Base-by-base conservation (phyloP, 1,140 invertebrate genomes). In the Danaus melanippus region DNA sequence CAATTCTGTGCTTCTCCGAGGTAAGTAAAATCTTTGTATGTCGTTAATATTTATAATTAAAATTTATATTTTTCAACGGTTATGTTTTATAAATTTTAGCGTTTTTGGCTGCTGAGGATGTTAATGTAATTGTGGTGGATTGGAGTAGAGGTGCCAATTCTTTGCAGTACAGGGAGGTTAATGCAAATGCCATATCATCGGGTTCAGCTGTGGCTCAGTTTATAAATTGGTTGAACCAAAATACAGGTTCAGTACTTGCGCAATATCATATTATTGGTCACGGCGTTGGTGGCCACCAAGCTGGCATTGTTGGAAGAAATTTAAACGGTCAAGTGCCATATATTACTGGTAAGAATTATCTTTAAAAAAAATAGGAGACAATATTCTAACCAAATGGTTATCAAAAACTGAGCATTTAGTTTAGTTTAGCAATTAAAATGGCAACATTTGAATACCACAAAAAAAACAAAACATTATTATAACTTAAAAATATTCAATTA, bases 271-370 rank as follows among this genome's bases (percentile, higher is more conserved):
- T 96, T 10, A 89, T 96, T 50, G 95, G 95, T 0, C 94, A 95
- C 72, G 95, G 94, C 58, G 82, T 96, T 17, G 95, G 95, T 0
- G 93, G 93, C 0, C 94, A 96, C 62, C 90, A 95, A 21, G 92
- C 92, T 0, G 94, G 94, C 7, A 91, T 92, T 45, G 89, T 91
- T 0, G 94, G 93, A 2, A 88, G 89, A 51, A 63, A 64, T 74
- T 15, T 89, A 8, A 70, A 75, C 0, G 76, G 86, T 48, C 48
- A 50, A 11, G 55, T 79, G 2, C 42, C 64, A 44, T 79, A 79
- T 49, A 60, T 79, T 46, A 79, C 74, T 50, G 74, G 76, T 77
- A 40, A 62, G 62, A 47, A 15, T 51, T 32, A 32, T 4, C 2
- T 32, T 7, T n/a, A n/a, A 32, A 32, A 32, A 32, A 32, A 32